phyloP scores from a whole-genome alignment of 2,888 invertebrate genomes.

The Epistrophella euchroma region DNA sequence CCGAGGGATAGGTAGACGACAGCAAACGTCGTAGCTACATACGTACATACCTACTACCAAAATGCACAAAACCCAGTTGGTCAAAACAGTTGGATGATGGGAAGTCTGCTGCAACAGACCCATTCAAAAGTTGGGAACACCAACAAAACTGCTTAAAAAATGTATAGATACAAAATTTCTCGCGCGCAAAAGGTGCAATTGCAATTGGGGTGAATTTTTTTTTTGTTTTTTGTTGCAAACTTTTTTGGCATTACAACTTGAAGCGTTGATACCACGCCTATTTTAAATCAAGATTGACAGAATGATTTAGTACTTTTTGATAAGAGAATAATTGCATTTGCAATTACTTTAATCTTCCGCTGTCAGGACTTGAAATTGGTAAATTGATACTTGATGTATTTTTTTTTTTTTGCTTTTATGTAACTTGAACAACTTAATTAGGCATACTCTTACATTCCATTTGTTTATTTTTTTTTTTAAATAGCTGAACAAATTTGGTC shows the following conservation, averaged over 20 bases:
- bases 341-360: constrained; percentile 54
- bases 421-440: constrained; percentile 55
- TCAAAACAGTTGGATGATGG: constrained; percentile 64
- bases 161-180: constrained; percentile 1
- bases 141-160: background rate
- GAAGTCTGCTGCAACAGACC: constrained; percentile 12
- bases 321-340: constrained; percentile 60
- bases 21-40: constrained; percentile 18
- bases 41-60: background rate
- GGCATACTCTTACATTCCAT: background rate
- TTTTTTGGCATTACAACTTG: constrained; percentile 33
- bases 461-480: too few relatives aligned
- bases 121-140: background rate
- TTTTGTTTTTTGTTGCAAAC: background rate
- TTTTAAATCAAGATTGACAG: constrained; percentile 57
- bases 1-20: background rate
- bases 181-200: constrained; percentile 37
- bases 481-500: background rate
- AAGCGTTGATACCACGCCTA: constrained; percentile 56
- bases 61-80: constrained; percentile 55
- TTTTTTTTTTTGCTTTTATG: background rate
- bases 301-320: constrained; percentile 50
- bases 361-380: constrained; percentile 32
- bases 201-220: constrained; percentile 46
- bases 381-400: constrained; percentile 46